Conservation (phyloP, 2,113 vertebrate species). For the Smithornis capensis region DNA sequence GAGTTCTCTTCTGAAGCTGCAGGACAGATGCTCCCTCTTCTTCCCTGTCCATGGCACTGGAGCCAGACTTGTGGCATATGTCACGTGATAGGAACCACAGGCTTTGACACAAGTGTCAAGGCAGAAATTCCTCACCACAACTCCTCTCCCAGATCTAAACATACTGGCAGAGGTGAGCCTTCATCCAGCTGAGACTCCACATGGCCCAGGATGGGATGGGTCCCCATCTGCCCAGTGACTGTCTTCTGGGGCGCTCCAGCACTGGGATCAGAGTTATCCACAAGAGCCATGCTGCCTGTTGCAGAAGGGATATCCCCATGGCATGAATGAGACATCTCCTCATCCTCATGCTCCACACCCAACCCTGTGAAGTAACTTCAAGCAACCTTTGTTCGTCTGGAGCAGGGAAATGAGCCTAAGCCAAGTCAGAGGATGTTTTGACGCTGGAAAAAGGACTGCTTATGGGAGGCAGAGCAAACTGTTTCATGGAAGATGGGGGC, state of each 20-base stretch:
- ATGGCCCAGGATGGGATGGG: background rate
- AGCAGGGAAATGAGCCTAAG: background rate
- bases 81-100: background rate
- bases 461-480: background rate
- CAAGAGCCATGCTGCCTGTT: background rate
- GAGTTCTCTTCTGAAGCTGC: background rate
- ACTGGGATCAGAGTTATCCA: background rate
- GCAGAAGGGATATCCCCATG: rapidly evolving
- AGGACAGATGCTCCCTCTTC: background rate
- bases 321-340: background rate
- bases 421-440: background rate
- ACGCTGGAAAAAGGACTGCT: background rate
- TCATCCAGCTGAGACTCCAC: rapidly evolving
- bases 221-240: background rate
- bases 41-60: background rate
- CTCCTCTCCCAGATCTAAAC: background rate
- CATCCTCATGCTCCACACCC: rapidly evolving
- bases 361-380: background rate
- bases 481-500: background rate
- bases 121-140: background rate
- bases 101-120: background rate
- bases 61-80: rapidly evolving
- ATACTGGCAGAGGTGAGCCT: rapidly evolving
- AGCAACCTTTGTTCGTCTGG: background rate
- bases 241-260: background rate